These are phyloP conservation scores for Epistrophella euchroma DNA, from an alignment of 2,888 invertebrate genomes.

Conservation along the genomic window DNA sequence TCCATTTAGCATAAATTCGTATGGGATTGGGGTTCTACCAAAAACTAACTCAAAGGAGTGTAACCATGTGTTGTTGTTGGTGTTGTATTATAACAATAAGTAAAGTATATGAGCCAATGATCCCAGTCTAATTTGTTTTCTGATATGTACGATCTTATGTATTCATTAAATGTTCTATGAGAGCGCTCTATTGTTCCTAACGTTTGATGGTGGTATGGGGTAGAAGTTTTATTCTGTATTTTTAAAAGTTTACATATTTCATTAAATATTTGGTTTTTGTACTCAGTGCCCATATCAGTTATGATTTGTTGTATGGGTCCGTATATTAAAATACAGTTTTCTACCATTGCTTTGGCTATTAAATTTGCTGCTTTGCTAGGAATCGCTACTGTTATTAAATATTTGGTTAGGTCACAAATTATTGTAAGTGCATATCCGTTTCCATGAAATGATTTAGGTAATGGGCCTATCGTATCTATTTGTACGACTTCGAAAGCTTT, in stretches of 20 bases:
- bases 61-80: constrained; percentile 14
- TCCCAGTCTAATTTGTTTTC: constrained; percentile 50
- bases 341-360: constrained; percentile 43
- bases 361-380: constrained; percentile 31
- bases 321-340: constrained; percentile 44
- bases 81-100: constrained; percentile 52
- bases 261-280: constrained; percentile 33
- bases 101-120: constrained; percentile 24
- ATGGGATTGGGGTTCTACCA: no score
- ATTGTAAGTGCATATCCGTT: constrained; percentile 46
- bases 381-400: constrained; percentile 36
- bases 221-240: background rate
- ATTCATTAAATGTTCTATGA: constrained; percentile 56
- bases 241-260: constrained; percentile 5
- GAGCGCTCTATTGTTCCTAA: background rate
- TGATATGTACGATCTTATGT: constrained; percentile 43
- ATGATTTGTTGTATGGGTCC: constrained; percentile 17
- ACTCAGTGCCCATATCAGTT: constrained; percentile 43
- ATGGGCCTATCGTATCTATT: constrained; percentile 49
- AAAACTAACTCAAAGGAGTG: no score
- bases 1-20: no score
- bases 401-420: constrained; percentile 51
- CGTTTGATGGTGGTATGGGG: background rate
- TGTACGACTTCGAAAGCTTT: constrained; percentile 35
- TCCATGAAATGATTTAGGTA: constrained; percentile 17